Base-by-base conservation (phyloP, 2,113 vertebrate species). In the Dicentrarchus labrax region DNA sequence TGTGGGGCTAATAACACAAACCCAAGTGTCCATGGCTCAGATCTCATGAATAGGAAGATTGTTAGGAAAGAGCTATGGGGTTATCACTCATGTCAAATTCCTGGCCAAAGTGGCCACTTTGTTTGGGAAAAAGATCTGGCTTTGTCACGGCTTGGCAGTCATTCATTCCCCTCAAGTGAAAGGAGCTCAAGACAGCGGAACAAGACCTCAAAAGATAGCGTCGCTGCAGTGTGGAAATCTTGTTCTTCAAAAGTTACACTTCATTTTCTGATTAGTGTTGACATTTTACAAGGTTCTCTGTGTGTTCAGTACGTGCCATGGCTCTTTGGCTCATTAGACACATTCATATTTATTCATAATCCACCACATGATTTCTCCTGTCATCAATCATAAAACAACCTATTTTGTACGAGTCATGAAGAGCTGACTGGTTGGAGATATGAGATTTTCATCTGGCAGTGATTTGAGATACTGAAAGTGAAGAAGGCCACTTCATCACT, bases 11-110 rank as follows among this genome's bases (percentile, higher is more conserved):
- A 92, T 86, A 86, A 91, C 90, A 91, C 82, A 84, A 87, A 78
- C 86, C 82, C 84, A 78, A 83, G 89, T 79, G 86, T 89, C 89
- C 89, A 88, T 51, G 90, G 90, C 89, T 89, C 90, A 93, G 45
- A 84, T 90, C 68, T 65, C 83, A 47, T 92, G 91, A 94, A 94
- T 87, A 24, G 87, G 39, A 79, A 67, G 84, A 56, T 56, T 86
- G 80, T 90, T 78, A 78, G 82, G 72, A 67, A 83, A 87, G 86
- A 87, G 82, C 41, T 54, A 45, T 9, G 47, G 67, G 91, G 91
- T 92, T 91, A 93, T 93, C 88, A 19, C 76, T 93, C 91, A 83
- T 88, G 92, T 93, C 91, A 92, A 89, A 94, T 94, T 94, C 92
- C 89, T 84, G 59, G 72, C 79, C 84, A 89, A 89, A 93, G 93